A percentile compares a stretch with the other conserved stretches of the same genome.
Evolutionary conservation across 37 sponge, comb jelly and placozoan species (phyloP).

Genomic region (Oopsacas minuta): DNA sequence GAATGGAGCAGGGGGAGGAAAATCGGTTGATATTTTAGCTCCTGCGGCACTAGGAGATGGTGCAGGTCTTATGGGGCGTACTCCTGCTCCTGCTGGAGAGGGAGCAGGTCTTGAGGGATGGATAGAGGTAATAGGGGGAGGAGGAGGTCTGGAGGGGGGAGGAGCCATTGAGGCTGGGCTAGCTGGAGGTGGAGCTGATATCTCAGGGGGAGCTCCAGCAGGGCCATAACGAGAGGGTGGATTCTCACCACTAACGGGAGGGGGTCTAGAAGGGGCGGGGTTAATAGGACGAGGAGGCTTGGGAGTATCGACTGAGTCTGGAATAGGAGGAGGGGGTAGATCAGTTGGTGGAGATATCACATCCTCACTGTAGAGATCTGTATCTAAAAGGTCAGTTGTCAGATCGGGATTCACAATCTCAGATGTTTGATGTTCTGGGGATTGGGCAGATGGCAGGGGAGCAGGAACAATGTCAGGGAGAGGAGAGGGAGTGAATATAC

Average conservation of each 20-base stretch:
- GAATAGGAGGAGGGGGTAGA: constrained; percentile 19
- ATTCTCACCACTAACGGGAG: background rate
- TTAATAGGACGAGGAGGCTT: background rate
- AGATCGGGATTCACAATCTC: background rate
- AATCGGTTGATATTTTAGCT: constrained; percentile 2
- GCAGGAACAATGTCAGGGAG: background rate
- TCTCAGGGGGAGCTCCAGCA: background rate
- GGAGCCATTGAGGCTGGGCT: background rate
- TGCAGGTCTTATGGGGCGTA: background rate
- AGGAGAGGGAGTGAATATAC: background rate
- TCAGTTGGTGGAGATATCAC: background rate
- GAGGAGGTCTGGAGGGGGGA: background rate
- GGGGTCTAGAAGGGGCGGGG: constrained; percentile 20
- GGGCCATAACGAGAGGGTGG: background rate
- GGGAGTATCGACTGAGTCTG: background rate
- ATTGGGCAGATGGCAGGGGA: background rate
- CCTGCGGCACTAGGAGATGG: background rate
- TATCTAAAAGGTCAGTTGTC: background rate
- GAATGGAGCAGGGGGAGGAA: background rate
- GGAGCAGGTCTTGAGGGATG: background rate
- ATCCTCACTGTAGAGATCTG: background rate
- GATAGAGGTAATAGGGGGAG: background rate
- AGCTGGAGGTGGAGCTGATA: constrained; percentile 11
- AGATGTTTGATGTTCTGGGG: background rate
- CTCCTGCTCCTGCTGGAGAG: background rate